These are phyloP conservation scores for Zaprionus vittiger DNA, from an alignment of 1,140 invertebrate species.

Conservation along the genomic window DNA sequence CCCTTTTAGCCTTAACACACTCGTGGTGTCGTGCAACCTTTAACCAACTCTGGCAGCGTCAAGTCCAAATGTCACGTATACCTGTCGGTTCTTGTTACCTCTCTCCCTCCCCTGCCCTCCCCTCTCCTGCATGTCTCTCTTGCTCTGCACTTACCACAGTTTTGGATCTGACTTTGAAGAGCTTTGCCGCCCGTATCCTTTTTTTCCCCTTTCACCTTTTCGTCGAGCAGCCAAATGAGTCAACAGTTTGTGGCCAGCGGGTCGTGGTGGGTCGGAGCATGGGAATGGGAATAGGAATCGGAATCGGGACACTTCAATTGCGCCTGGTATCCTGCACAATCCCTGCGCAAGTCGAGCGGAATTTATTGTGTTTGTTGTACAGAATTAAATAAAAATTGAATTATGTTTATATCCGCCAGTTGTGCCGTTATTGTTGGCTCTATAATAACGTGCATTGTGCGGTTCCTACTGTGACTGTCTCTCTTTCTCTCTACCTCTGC, in stretches of 20 bases:
- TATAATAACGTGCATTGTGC: constrained; percentile 74
- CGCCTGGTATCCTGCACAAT: not conserved
- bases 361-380: constrained; percentile 81
- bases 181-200: constrained; percentile 1
- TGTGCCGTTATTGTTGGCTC: constrained; percentile 74
- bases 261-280: no score
- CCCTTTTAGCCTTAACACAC: constrained; percentile 3
- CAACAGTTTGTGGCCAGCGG: constrained; percentile 1
- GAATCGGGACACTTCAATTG: not conserved
- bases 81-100: not conserved
- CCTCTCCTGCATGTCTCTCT: not conserved
- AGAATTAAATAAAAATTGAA: constrained; percentile 82
- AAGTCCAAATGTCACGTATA: constrained; percentile 7
- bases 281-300: not conserved
- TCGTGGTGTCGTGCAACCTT: not conserved
- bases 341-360: constrained; percentile 60
- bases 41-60: not conserved
- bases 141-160: constrained; percentile 3
- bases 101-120: not conserved
- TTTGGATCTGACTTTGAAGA: constrained; percentile 1
- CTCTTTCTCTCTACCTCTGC: constrained; percentile 10
- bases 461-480: constrained; percentile 26
- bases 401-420: constrained; percentile 79
- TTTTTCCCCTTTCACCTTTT: not conserved
- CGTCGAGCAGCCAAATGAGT: not conserved